phyloP scores from a whole-genome alignment of 2,113 vertebrate species.

The Balaeniceps rex region DNA sequence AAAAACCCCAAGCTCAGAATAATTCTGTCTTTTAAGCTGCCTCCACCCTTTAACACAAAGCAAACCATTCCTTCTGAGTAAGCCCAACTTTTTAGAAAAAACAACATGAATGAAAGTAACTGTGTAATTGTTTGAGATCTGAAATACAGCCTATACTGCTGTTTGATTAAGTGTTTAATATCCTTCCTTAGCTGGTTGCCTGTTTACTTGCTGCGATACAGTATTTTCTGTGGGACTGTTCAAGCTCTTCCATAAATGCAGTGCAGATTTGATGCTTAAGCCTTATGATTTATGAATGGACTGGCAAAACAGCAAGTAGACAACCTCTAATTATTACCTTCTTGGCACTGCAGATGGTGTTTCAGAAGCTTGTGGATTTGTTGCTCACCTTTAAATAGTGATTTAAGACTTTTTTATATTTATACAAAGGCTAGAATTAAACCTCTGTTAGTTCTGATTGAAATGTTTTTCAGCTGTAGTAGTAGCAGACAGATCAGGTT shows the following conservation, averaged over 20 bases:
- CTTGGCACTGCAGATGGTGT: background rate
- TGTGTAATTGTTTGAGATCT: background rate
- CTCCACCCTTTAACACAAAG: background rate
- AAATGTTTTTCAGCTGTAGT: background rate
- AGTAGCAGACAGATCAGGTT: background rate
- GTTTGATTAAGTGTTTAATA: background rate
- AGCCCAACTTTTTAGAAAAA: background rate
- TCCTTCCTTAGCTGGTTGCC: background rate
- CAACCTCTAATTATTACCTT: background rate
- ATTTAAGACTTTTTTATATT: background rate
- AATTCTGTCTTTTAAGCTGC: background rate
- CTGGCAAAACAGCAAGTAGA: background rate
- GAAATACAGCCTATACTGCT: background rate
- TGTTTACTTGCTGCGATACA: background rate
- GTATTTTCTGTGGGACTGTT: background rate
- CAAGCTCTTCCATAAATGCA: background rate
- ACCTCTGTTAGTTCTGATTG: background rate
- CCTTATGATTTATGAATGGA: background rate
- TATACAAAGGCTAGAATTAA: background rate
- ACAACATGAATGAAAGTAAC: background rate
- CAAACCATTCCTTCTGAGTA: background rate
- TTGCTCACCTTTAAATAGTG: background rate
- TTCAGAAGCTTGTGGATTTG: background rate
- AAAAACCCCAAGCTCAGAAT: background rate
- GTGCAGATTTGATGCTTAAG: background rate